Conservation (phyloP, 2,113 vertebrate genomes). For the Lophura nycthemera region DNA sequence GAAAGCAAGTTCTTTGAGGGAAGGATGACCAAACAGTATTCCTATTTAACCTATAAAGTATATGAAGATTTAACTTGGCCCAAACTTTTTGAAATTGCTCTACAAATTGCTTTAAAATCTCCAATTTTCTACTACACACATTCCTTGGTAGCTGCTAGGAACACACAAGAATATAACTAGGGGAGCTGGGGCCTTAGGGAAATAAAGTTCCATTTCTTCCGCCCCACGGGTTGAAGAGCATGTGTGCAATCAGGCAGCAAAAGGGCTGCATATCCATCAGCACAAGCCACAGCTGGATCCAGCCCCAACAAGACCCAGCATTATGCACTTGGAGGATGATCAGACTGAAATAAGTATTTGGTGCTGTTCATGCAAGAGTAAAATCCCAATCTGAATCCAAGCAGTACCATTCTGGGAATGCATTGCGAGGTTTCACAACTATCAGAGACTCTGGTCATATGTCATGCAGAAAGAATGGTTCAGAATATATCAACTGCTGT, state of each 20-base stretch:
- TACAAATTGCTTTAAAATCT: not conserved
- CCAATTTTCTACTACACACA: not conserved
- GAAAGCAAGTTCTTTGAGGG: not conserved
- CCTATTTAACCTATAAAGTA: not conserved
- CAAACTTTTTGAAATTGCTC: not conserved
- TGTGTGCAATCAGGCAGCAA: rapidly evolving
- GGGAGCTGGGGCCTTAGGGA: not conserved
- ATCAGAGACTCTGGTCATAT: not conserved
- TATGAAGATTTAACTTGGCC: not conserved
- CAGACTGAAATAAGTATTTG: not conserved
- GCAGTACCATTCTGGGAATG: not conserved
- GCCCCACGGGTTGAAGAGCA: not conserved
- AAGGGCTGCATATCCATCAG: not conserved
- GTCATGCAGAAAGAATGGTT: not conserved
- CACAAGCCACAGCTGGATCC: slow-evolving; percentile 23
- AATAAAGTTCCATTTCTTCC: not conserved
- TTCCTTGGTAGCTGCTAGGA: not conserved
- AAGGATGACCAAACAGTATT: not conserved
- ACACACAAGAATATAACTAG: not conserved
- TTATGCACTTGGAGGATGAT: rapidly evolving
- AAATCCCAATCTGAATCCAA: not conserved
- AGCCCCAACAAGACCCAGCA: not conserved
- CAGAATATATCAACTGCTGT: not conserved
- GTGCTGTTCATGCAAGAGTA: not conserved
- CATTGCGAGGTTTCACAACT: not conserved